Conservation (phyloP, 2,797 vertebrate species). For the Balearica regulorum region DNA sequence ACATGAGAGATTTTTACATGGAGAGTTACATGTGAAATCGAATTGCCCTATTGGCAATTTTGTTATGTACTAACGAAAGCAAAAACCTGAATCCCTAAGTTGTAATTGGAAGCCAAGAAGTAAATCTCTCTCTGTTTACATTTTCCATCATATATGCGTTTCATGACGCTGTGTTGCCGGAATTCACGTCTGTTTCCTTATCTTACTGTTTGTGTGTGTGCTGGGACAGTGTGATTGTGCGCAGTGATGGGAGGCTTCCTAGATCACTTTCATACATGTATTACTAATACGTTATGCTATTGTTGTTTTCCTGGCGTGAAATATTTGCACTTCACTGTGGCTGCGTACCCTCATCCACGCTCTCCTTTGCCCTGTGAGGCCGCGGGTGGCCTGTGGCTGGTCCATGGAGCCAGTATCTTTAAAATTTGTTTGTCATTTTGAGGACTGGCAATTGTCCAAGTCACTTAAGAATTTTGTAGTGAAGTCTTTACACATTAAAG, state of each 20-base stretch:
- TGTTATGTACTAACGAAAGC: fast-evolving
- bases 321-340: background rate
- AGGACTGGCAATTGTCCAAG: background rate
- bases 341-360: background rate
- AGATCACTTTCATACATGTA: background rate
- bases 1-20: background rate
- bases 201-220: background rate
- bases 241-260: background rate
- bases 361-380: background rate
- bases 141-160: background rate
- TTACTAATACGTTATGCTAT: background rate
- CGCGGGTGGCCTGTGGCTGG: background rate
- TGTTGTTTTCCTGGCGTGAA: background rate
- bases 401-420: background rate
- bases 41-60: background rate
- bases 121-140: background rate
- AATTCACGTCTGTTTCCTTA: background rate
- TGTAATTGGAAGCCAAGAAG: background rate
- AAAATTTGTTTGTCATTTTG: background rate
- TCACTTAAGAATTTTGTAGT: background rate
- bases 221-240: background rate
- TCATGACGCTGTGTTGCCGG: fast-evolving
- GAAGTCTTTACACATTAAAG: background rate
- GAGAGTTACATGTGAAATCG: background rate
- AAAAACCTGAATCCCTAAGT: background rate